Evolutionary conservation across 2,113 vertebrate genomes (phyloP).

Genomic region (mouse (Mus musculus)): GRCm39 chr2:60664001-60664500

Average conservation of each 20-base stretch:
- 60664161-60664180: neutral
- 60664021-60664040: neutral
- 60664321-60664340: constrained; percentile 3
- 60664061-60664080: neutral
- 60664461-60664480: constrained; percentile 41
- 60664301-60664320: neutral
- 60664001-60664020: neutral
- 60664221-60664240: neutral
- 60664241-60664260: neutral
- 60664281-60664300: neutral
- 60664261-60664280: neutral
- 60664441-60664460: neutral
- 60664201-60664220: neutral
- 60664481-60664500: constrained; percentile 50
- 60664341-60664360: neutral
- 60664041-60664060: neutral
- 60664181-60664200: neutral
- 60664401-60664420: neutral
- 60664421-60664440: neutral
- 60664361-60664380: constrained; percentile 7
- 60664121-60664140: neutral
- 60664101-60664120: neutral
- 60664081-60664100: neutral
- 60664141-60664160: neutral
- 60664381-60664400: constrained; percentile 30